Conservation (phyloP, 1,140 invertebrate genomes). For the Elymnias hypermnestra region DNA sequence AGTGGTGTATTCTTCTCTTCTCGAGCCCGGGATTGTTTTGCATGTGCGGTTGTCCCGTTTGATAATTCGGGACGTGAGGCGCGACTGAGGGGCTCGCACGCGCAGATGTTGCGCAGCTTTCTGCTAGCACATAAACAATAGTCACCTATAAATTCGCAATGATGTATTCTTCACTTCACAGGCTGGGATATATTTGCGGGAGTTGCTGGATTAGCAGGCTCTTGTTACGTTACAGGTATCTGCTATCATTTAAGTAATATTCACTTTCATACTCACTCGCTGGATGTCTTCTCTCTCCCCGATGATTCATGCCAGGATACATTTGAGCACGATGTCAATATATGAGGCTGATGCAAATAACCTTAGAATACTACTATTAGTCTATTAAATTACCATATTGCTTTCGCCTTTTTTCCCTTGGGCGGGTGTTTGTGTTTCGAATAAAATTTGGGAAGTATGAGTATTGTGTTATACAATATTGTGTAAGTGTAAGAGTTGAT, state of each 20-base stretch:
- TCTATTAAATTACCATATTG: too few species aligned
- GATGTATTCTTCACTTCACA: slow-evolving; percentile 13
- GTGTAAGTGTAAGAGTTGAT: too few species aligned
- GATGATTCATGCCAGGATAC: too few species aligned
- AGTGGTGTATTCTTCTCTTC: slow-evolving; percentile 94
- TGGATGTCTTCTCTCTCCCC: too few species aligned
- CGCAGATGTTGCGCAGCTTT: not conserved
- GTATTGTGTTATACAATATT: too few species aligned
- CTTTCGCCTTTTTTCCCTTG: too few species aligned
- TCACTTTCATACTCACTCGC: not conserved
- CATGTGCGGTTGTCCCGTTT: slow-evolving; percentile 85
- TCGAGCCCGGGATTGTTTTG: slow-evolving; percentile 97
- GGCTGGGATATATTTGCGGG: slow-evolving; percentile 8
- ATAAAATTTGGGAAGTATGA: too few species aligned
- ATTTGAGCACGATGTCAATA: too few species aligned
- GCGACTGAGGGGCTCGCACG: slow-evolving; percentile 14
- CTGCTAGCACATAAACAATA: slow-evolving; percentile 3
- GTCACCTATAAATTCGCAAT: slow-evolving; percentile 15
- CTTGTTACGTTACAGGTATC: not conserved
- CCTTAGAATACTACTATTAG: too few species aligned
- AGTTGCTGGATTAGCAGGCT: slow-evolving; percentile 2
- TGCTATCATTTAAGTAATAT: not conserved
- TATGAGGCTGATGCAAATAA: too few species aligned
- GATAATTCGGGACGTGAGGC: slow-evolving; percentile 37
- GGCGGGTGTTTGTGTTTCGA: too few species aligned